Conservation (phyloP, 1,140 invertebrate species). For the Sitodiplosis mosellana region DNA sequence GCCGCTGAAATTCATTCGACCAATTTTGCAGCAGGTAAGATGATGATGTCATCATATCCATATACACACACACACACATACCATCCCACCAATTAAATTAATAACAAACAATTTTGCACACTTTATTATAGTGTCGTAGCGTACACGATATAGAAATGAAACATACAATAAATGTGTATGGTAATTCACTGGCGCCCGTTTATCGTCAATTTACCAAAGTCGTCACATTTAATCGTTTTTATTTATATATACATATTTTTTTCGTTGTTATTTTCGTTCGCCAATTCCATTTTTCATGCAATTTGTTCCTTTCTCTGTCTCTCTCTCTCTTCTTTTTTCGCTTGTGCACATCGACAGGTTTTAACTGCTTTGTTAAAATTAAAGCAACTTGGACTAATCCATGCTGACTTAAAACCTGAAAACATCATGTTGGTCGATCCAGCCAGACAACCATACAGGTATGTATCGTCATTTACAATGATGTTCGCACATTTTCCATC, state of each 20-base stretch:
- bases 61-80: too few relatives aligned
- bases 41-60: constrained; percentile 1
- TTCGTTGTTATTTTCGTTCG: background rate
- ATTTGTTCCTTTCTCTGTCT: background rate
- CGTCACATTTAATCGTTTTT: background rate
- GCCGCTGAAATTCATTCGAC: constrained; percentile 94
- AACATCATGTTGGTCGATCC: constrained; percentile 99
- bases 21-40: constrained; percentile 90
- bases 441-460: constrained; percentile 74
- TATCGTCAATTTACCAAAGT: background rate
- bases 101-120: background rate
- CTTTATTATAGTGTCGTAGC: background rate
- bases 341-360: constrained; percentile 11
- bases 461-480: background rate
- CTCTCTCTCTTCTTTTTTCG: background rate
- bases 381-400: constrained; percentile 94
- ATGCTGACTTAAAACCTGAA: constrained; percentile 98
- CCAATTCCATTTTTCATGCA: background rate
- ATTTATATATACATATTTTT: background rate
- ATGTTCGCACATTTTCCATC: background rate
- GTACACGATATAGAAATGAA: background rate
- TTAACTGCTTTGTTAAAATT: constrained; percentile 94
- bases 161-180: background rate
- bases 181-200: background rate
- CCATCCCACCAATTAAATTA: background rate